phyloP scores from a whole-genome alignment of 2,113 vertebrate genomes.

The Corvus hawaiiensis region DNA sequence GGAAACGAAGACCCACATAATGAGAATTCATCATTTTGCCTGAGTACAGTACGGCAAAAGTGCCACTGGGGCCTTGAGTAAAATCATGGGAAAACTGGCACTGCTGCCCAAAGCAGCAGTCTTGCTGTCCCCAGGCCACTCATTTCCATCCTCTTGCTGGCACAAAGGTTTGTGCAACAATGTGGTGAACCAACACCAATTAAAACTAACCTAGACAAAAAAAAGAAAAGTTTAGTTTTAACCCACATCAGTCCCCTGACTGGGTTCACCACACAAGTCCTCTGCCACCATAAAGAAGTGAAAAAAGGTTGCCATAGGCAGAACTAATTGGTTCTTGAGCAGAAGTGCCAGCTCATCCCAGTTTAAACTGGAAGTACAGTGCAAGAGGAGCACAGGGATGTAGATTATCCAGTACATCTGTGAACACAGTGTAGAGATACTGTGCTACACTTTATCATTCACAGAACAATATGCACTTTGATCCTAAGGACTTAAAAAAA shows the following conservation, averaged over 20 bases:
- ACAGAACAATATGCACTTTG: accelerated
- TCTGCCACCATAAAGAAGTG: background rate
- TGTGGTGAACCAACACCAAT: background rate
- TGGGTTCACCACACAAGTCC: background rate
- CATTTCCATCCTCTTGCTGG: background rate
- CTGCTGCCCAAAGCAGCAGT: background rate
- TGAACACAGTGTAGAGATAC: background rate
- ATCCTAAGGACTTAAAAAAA: background rate
- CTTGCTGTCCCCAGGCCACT: background rate
- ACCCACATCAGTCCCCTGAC: background rate
- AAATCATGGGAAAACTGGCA: background rate
- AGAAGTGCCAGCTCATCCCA: background rate
- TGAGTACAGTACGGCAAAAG: background rate
- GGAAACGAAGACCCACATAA: background rate
- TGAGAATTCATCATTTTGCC: background rate
- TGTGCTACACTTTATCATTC: background rate
- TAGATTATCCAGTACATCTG: background rate
- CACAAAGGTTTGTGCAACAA: background rate
- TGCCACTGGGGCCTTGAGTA: background rate
- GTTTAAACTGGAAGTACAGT: background rate
- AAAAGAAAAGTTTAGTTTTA: background rate
- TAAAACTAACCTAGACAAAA: background rate
- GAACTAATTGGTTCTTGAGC: background rate
- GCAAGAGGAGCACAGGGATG: background rate
- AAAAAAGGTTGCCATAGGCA: background rate